Conservation (phyloP, 2,888 invertebrate species). For the Dorcus parallelipipedus region DNA sequence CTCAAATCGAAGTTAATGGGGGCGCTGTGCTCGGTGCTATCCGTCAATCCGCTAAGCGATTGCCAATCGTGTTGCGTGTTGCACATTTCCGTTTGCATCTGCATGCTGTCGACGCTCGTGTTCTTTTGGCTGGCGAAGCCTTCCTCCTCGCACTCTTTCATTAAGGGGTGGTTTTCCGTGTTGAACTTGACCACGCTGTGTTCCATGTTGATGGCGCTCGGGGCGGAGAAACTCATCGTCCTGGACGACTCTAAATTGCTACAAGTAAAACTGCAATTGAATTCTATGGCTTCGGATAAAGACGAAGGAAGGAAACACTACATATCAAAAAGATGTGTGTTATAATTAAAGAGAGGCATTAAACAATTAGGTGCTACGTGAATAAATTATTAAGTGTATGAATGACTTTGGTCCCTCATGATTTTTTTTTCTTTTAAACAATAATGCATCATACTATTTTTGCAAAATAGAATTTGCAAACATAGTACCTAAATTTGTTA, state of each 20-base stretch:
- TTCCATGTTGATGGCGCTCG: slow-evolving; percentile 79
- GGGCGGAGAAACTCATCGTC: slow-evolving; percentile 79
- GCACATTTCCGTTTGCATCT: slow-evolving; percentile 42
- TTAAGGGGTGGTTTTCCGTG: slow-evolving; percentile 42
- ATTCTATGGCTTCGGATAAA: too few relatives aligned
- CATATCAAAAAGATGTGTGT: too few relatives aligned
- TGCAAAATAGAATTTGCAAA: not conserved
- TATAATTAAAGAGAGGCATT: too few relatives aligned
- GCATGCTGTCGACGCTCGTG: slow-evolving; percentile 50
- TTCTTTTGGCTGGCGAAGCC: slow-evolving; percentile 26
- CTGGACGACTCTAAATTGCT: slow-evolving; percentile 69
- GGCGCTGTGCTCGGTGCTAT: slow-evolving; percentile 87
- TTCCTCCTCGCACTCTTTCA: slow-evolving; percentile 1
- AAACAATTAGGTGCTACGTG: too few relatives aligned
- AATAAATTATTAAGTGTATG: too few relatives aligned
- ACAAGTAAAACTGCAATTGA: slow-evolving; percentile 12
- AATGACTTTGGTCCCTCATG: too few relatives aligned
- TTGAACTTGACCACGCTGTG: slow-evolving; percentile 69
- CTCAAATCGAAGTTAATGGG: slow-evolving; percentile 92
- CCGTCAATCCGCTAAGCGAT: slow-evolving; percentile 80
- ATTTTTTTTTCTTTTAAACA: too few relatives aligned
- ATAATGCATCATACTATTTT: too few relatives aligned
- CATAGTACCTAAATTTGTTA: slow-evolving; percentile 15
- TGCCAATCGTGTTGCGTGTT: slow-evolving; percentile 69
- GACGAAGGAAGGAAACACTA: too few relatives aligned